Evolutionary conservation across 1,140 invertebrate species (phyloP), one percentile per base, ranked within the genome.

Genomic region (Pollicipes pollicipes): DNA sequence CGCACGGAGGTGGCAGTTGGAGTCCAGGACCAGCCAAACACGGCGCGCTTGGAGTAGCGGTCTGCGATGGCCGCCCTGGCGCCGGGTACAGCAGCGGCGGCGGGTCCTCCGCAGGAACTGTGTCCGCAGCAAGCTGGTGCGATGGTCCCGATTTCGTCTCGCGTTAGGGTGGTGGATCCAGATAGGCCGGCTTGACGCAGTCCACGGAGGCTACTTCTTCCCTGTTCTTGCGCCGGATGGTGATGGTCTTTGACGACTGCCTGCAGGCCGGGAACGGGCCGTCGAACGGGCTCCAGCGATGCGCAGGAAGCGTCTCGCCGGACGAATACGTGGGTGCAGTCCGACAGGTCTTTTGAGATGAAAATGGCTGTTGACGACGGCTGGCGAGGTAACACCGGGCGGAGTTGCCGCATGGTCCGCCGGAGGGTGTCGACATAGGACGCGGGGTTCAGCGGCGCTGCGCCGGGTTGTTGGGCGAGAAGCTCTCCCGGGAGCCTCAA

Each of bases 401-500:
- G 45, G 13, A 58, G 45, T 2, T 10, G 13, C 45, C 2, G 10
- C 45, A 58, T 58, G 45, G 45, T 58, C 13, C 45, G 45, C 45
- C 24, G 45, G 13, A 58, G 45, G 45, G 2, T 58, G 45, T 10
- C 45, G 6, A 21, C 45, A 21, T 21, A 58, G 3, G 45, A 58
- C 10, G 45, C 45, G 2, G 45, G 45, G 13, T 10, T 58, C 17
- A 21, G 45, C 45, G 45, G 45, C 45, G 2, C 45, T 10, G 6
- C 8, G 45, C 2, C 45, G 45, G 6, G 24, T 17, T n/a, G n/a
- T n/a, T 21, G 64, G 28, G 64, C n/a, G 28, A 68, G 8, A n/a
- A 77, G 73, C 24, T 77, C 75, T 10, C 70, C 70, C n/a, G 76
- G 76, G 6, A 78, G 64, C 8, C 58, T 4, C 6, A 77, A 66